phyloP scores from a whole-genome alignment of 2,888 invertebrate genomes.

The Nephrotoma guestfalica region DNA sequence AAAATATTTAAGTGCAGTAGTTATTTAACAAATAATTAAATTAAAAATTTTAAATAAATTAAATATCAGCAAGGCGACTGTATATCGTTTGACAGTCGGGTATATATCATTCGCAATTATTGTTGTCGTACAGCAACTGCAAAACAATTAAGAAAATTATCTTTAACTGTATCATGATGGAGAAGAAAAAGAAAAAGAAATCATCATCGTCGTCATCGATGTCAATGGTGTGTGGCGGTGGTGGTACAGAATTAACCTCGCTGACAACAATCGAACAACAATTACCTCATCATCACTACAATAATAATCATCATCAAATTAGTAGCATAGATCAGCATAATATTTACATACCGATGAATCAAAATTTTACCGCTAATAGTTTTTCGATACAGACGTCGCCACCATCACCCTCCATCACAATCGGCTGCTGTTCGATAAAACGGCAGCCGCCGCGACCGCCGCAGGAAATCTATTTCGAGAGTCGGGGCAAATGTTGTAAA shows the following conservation, averaged over 20 bases:
- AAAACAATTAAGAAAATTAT: not conserved
- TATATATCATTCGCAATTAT: not conserved
- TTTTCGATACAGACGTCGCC: slow-evolving; percentile 15
- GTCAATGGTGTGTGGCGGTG: not conserved
- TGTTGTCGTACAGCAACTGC: not conserved
- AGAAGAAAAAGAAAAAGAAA: slow-evolving; percentile 1
- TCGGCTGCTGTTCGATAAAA: slow-evolving; percentile 16
- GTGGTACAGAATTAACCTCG: not conserved
- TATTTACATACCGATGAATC: not conserved
- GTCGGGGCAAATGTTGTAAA: slow-evolving; percentile 67
- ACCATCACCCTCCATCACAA: slow-evolving; percentile 23
- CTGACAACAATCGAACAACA: slow-evolving; percentile 1
- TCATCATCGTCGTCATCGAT: not conserved
- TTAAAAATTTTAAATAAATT: not conserved
- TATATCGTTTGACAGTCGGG: not conserved
- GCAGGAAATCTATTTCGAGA: slow-evolving; percentile 60
- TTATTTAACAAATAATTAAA: not conserved
- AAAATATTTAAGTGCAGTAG: not conserved
- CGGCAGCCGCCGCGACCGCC: slow-evolving; percentile 25
- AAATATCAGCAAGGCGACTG: not conserved
- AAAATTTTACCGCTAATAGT: not conserved
- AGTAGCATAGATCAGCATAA: not conserved
- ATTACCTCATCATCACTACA: slow-evolving; percentile 1
- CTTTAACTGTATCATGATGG: not conserved
- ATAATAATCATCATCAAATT: not conserved